Base-by-base conservation (phyloP, 2,888 invertebrate species). In the Tillus elongatus region DNA sequence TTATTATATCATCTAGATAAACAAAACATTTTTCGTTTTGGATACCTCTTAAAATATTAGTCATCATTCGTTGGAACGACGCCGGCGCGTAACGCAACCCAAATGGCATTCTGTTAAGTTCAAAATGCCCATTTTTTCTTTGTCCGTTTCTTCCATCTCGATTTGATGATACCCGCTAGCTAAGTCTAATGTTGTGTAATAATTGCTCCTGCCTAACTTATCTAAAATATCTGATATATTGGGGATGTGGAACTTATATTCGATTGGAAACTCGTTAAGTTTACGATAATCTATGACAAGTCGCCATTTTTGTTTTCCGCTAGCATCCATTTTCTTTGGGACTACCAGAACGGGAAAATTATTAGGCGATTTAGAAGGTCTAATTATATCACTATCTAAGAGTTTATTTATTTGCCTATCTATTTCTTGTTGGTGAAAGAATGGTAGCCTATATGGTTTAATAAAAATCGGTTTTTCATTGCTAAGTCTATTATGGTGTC, bases 1-100 rank as follows among this genome's bases (percentile, higher is more conserved):
- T n/a, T n/a, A 19, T n/a, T 19, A 19, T 19, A n/a, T 19, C n/a
- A 19, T 19, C 24, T n/a, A 19, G 24, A n/a, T 19, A 19, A n/a
- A 19, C 24, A 19, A 19, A 19, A 19, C 24, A 19, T 19, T 19
- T 6, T 19, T 8, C 6, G n/a, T n/a, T n/a, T 19, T 19, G 24
- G n/a, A 19, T 6, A 19, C 24, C 24, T 8, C 6, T 19, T 19
- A 19, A n/a, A n/a, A n/a, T n/a, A 8, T 8, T n/a, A n/a, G 6
- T 19, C 24, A 19, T 19, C 24, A n/a, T 19, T 8, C n/a, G 24
- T n/a, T 19, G 24, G n/a, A 19, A 19, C 6, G 24, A 8, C 6
- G 6, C n/a, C 6, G 24, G 24, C 6, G 24, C 24, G n/a, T 19
- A 8, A 6, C n/a, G 6, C n/a, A 19, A 19, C n/a, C n/a, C 24